phyloP scores from a whole-genome alignment of 2,797 vertebrate genomes.

The Notoglanidium macrostoma region DNA sequence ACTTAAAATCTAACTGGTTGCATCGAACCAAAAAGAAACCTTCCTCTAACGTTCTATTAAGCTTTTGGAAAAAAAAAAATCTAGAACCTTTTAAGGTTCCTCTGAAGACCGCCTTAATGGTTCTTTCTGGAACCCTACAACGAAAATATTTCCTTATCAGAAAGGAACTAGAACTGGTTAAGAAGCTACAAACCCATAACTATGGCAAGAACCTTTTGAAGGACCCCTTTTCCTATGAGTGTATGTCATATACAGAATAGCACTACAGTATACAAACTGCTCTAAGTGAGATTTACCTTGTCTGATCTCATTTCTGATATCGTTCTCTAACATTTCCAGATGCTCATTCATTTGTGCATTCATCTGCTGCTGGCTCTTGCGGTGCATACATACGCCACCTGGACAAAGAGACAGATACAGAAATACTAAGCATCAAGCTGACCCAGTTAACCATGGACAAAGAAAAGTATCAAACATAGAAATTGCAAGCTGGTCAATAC shows the following conservation, averaged over 20 bases:
- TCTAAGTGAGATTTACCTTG: conserved; percentile 75
- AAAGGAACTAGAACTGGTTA: neutral
- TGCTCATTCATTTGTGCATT: conserved; percentile 79
- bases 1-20: neutral
- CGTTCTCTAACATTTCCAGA: conserved; percentile 84
- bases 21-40: neutral
- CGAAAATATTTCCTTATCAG: neutral
- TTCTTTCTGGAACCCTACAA: no score
- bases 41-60: neutral
- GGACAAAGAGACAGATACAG: neutral
- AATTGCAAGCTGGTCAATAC: conserved; percentile 26
- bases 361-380: conserved; percentile 80
- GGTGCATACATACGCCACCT: conserved; percentile 73
- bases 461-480: conserved; percentile 43
- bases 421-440: neutral
- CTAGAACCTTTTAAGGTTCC: neutral
- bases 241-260: neutral
- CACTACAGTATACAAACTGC: neutral
- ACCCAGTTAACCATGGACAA: neutral
- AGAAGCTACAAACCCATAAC: neutral
- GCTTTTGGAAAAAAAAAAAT: neutral
- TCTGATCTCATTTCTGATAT: conserved; percentile 90
- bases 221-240: neutral
- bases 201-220: neutral
- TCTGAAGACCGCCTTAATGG: neutral